Base-by-base conservation (phyloP, 2,888 invertebrate genomes). In the Tholera decimalis region DNA sequence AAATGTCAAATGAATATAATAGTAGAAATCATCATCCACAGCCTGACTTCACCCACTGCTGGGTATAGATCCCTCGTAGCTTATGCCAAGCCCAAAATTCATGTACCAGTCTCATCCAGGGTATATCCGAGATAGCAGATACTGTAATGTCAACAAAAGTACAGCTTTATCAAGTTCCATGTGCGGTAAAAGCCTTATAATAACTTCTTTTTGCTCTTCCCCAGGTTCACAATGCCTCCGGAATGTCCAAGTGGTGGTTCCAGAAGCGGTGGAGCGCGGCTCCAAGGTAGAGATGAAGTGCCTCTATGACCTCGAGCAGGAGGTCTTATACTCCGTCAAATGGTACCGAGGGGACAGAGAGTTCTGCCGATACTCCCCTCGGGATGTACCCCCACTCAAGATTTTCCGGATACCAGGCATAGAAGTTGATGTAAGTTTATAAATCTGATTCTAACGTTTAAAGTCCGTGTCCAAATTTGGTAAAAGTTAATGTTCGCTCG, bases 341-440 rank as follows among this genome's bases (percentile, higher is more conserved):
- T 97, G 97, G 97, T 97, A 97, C 88, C 95, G 96, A 50, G 96
- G 96, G 2, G 95, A 95, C 70, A 88, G 96, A 4, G 97, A 97
- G 89, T 97, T 97, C 90, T 97, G 96, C 83, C 92, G 97, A 57
- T 97, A 95, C 83, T 94, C 96, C 3, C 97, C 97, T 0, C 93
- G 96, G 67, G 97, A 97, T 78, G 96, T 94, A 18, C 97, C 97
- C 7, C 96, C 97, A 1, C 93, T 96, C 65, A 97, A 97, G 91
- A 95, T 96, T 79, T 97, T 97, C 86, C 92, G 95, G 43, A 96
- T 97, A 76, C 91, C 93, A 24, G 97, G 97, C 37, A 94, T 97
- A 57, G 95, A 96, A 79, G 96, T 97, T 37, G 94, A 96, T 84
- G 97, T 97, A 88, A 94, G 96, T 93, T 73, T 39, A 18, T 46